These are phyloP conservation scores for Athrips mouffetella DNA, from an alignment of 2,888 invertebrate species.

Conservation along the genomic window DNA sequence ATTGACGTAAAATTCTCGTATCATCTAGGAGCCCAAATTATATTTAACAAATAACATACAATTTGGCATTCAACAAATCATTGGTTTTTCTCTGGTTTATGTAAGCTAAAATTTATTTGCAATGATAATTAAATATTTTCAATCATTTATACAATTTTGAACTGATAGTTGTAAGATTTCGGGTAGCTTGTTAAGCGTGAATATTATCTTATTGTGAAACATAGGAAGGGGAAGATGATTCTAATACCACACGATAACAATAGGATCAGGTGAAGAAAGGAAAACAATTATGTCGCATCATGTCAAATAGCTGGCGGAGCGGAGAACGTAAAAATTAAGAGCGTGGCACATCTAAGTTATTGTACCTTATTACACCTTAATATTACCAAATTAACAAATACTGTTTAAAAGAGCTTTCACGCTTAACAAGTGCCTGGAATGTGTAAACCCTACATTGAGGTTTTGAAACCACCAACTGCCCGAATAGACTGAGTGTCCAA, in stretches of 20 bases:
- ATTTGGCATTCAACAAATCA: constrained; percentile 54
- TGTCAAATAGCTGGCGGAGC: too few species aligned
- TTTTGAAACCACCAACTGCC: constrained; percentile 43
- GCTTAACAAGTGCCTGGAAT: constrained; percentile 6
- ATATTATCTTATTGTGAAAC: too few species aligned
- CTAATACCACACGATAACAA: too few species aligned
- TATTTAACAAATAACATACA: constrained; percentile 38
- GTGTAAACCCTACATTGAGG: constrained; percentile 5
- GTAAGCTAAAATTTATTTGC: background rate
- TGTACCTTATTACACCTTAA: too few species aligned
- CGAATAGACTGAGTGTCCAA: constrained; percentile 76
- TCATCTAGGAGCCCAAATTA: constrained; percentile 42
- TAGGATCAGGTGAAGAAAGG: too few species aligned
- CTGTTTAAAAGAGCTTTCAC: too few species aligned
- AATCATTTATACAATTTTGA: background rate
- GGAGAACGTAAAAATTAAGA: too few species aligned
- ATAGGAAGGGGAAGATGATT: too few species aligned
- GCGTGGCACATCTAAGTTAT: too few species aligned
- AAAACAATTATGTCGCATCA: too few species aligned
- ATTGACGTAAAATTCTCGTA: constrained; percentile 52
- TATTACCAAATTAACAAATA: too few species aligned
- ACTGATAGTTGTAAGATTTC: background rate
- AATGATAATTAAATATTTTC: background rate
- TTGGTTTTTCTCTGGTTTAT: constrained; percentile 3
- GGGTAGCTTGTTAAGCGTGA: background rate